These are phyloP conservation scores for Conops quadrifasciatus DNA, from an alignment of 2,888 invertebrate genomes.

Conservation along the genomic window DNA sequence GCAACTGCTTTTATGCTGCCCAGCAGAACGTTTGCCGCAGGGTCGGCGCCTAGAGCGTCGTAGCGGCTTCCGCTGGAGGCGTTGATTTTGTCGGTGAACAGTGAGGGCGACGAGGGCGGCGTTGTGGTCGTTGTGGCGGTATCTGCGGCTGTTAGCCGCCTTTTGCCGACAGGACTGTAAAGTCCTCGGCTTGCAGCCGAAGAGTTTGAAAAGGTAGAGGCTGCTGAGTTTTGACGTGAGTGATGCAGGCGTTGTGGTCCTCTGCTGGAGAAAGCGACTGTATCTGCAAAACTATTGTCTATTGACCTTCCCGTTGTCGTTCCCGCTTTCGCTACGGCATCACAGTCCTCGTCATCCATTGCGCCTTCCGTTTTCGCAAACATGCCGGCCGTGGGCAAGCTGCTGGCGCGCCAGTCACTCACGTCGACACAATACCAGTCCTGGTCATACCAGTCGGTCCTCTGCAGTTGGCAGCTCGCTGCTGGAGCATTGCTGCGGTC, in stretches of 20 bases:
- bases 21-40: constrained; percentile 37
- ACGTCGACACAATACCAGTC: constrained; percentile 49
- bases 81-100: constrained; percentile 42
- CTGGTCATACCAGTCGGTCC: constrained; percentile 32
- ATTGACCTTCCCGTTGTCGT: constrained; percentile 19
- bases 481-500: not conserved
- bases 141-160: constrained; percentile 28
- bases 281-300: constrained; percentile 16
- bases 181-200: constrained; percentile 8
- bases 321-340: constrained; percentile 44
- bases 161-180: constrained; percentile 9
- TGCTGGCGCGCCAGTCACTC: not conserved
- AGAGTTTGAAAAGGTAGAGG: constrained; percentile 1
- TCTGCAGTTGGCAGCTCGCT: not conserved
- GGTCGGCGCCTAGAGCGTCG: constrained; percentile 25
- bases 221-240: constrained; percentile 12
- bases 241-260: constrained; percentile 16
- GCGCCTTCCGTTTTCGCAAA: not conserved
- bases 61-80: constrained; percentile 31
- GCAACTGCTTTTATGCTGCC: constrained; percentile 41
- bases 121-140: constrained; percentile 25
- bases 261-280: not conserved
- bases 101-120: constrained; percentile 26
- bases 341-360: constrained; percentile 28
- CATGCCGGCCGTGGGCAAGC: not conserved